Evolutionary conservation across 1,140 invertebrate genomes (phyloP).

Genomic region (Galleria mellonella): DNA sequence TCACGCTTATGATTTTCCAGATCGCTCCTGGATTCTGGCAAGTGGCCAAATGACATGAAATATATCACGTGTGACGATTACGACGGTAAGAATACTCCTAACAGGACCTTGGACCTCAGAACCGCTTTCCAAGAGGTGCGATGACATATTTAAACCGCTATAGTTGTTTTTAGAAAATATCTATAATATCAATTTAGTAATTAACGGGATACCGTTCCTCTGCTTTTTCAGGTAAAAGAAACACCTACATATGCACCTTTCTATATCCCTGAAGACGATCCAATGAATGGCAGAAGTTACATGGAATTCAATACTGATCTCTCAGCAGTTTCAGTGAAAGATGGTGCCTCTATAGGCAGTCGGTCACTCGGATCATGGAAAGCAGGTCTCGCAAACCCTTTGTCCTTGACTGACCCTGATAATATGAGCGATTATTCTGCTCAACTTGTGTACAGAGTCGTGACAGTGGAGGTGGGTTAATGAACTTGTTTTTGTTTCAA

Average conservation of each 20-base stretch:
- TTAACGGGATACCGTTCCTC: background rate
- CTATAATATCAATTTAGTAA: background rate
- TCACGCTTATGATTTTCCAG: slow-evolving; percentile 62
- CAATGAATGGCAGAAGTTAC: slow-evolving; percentile 81
- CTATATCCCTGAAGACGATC: slow-evolving; percentile 70
- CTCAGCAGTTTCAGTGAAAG: slow-evolving; percentile 78
- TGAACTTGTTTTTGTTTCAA: slow-evolving; percentile 37
- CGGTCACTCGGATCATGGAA: slow-evolving; percentile 80
- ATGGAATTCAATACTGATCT: slow-evolving; percentile 84
- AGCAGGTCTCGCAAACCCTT: slow-evolving; percentile 78
- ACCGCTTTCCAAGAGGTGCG: slow-evolving; percentile 71
- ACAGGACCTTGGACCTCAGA: slow-evolving; percentile 77
- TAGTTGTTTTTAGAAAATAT: background rate
- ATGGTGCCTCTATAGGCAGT: slow-evolving; percentile 79
- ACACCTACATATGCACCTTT: slow-evolving; percentile 80
- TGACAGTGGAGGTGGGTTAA: slow-evolving; percentile 80
- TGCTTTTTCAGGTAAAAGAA: slow-evolving; percentile 72
- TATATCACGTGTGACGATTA: slow-evolving; percentile 86
- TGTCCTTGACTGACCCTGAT: slow-evolving; percentile 77
- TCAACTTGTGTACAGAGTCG: slow-evolving; percentile 86
- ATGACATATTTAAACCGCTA: slow-evolving; percentile 14
- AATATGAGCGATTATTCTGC: slow-evolving; percentile 85
- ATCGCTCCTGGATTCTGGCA: slow-evolving; percentile 75
- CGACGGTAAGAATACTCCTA: slow-evolving; percentile 81
- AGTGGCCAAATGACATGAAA: slow-evolving; percentile 81